These are phyloP conservation scores for Redunca redunca DNA, from an alignment of 2,113 vertebrate species.

Conservation along the genomic window DNA sequence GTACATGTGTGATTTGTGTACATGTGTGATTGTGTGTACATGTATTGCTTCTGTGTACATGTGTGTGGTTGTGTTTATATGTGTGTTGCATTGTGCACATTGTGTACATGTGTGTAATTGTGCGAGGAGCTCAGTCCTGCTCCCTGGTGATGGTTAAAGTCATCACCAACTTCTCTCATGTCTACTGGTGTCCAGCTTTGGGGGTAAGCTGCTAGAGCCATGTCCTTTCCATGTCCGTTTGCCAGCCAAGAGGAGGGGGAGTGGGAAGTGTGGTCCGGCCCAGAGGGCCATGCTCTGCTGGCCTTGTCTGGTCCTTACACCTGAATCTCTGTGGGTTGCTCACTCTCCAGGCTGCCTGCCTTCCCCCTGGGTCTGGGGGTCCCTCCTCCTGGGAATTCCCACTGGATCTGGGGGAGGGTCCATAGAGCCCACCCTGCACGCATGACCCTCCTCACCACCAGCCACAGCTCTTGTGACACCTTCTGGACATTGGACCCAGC, in stretches of 20 bases:
- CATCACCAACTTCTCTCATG: background rate
- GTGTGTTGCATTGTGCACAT: background rate
- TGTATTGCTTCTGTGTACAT: background rate
- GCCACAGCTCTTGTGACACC: background rate
- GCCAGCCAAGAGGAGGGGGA: background rate
- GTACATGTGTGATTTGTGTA: background rate
- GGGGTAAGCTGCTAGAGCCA: background rate
- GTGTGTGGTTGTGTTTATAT: background rate
- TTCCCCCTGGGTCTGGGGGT: background rate
- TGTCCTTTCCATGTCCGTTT: background rate
- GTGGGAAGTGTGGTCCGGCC: background rate
- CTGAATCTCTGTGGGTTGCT: background rate
- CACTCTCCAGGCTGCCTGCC: background rate
- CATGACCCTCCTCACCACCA: background rate
- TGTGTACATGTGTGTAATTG: background rate
- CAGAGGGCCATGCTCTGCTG: background rate
- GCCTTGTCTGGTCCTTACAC: background rate
- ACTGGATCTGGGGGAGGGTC: background rate
- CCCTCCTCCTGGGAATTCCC: background rate
- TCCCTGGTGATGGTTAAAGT: background rate
- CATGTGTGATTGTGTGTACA: background rate
- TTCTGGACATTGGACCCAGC: background rate
- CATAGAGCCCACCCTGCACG: background rate
- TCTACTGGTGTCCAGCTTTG: background rate
- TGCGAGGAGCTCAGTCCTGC: background rate